Evolutionary conservation across 2,113 vertebrate species (phyloP).

Genomic region (Pluvianellus socialis): DNA sequence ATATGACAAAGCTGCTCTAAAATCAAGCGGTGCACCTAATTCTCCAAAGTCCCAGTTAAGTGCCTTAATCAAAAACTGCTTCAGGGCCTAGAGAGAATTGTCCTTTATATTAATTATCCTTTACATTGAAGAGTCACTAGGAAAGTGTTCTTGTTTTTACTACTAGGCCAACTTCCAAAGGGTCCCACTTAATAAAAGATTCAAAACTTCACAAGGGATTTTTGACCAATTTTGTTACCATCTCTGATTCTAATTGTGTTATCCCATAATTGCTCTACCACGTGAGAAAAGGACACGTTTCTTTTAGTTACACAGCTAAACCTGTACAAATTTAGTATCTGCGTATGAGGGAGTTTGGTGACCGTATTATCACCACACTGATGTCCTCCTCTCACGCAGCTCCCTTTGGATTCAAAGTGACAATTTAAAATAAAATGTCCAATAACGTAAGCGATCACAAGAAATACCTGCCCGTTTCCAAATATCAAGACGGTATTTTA

Average conservation of each 20-base stretch:
- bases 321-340: background rate
- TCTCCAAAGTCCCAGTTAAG: conserved; percentile 42
- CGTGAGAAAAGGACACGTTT: background rate
- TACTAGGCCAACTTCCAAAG: conserved; percentile 33
- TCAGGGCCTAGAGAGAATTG: conserved; percentile 54
- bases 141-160: conserved; percentile 9
- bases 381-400: background rate
- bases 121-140: conserved; percentile 8
- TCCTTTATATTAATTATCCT: conserved; percentile 65
- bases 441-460: background rate
- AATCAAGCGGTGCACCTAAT: conserved; percentile 12
- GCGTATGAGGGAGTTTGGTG: background rate
- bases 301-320: background rate
- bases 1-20: background rate
- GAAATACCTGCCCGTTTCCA: background rate
- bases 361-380: background rate
- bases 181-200: conserved; percentile 37
- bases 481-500: background rate
- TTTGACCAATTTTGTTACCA: conserved; percentile 7
- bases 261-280: background rate
- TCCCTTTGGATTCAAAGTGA: background rate
- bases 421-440: background rate
- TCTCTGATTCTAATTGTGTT: background rate
- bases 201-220: conserved; percentile 24
- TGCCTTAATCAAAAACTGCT: conserved; percentile 62